These are phyloP conservation scores for Xyrichtys novacula DNA, from an alignment of 2,797 vertebrate species.

Conservation along the genomic window DNA sequence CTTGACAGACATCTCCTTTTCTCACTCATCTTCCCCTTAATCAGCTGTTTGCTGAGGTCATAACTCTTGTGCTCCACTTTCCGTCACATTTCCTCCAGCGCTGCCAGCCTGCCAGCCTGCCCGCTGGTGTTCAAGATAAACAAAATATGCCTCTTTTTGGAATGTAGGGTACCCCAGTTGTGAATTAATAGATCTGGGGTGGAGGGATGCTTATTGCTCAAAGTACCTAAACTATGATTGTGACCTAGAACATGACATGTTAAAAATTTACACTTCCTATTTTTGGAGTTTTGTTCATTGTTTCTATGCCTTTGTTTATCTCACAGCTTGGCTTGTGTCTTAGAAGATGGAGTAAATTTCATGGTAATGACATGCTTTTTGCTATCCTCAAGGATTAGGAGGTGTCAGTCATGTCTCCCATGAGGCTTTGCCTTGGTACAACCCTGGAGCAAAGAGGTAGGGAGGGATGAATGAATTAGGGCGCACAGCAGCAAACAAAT, in stretches of 20 bases:
- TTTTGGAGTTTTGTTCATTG: conserved; percentile 50
- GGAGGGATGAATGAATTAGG: conserved; percentile 67
- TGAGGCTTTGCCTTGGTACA: conserved; percentile 63
- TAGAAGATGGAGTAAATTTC: conserved; percentile 68
- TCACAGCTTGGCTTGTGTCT: conserved; percentile 39
- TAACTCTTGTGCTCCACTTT: conserved; percentile 65
- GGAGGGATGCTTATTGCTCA: conserved; percentile 16
- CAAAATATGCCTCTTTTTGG: conserved; percentile 68
- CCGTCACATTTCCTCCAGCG: conserved; percentile 46
- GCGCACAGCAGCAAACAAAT: conserved; percentile 44
- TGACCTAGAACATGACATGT: conserved; percentile 55
- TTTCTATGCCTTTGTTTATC: conserved; percentile 61
- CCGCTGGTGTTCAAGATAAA: conserved; percentile 66
- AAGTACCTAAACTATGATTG: conserved; percentile 38
- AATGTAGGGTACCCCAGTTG: conserved; percentile 62
- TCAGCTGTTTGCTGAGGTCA: conserved; percentile 72
- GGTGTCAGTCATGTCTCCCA: conserved; percentile 76
- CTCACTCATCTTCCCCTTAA: conserved; percentile 59
- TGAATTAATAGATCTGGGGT: conserved; percentile 29
- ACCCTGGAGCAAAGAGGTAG: conserved; percentile 58
- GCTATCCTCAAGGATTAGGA: conserved; percentile 69
- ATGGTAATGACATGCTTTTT: conserved; percentile 76
- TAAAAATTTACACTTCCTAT: conserved; percentile 57
- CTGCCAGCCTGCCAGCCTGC: conserved; percentile 55
- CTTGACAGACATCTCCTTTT: conserved; percentile 59